phyloP scores from a whole-genome alignment of 2,797 vertebrate species.

The Acipenser oxyrinchus region DNA sequence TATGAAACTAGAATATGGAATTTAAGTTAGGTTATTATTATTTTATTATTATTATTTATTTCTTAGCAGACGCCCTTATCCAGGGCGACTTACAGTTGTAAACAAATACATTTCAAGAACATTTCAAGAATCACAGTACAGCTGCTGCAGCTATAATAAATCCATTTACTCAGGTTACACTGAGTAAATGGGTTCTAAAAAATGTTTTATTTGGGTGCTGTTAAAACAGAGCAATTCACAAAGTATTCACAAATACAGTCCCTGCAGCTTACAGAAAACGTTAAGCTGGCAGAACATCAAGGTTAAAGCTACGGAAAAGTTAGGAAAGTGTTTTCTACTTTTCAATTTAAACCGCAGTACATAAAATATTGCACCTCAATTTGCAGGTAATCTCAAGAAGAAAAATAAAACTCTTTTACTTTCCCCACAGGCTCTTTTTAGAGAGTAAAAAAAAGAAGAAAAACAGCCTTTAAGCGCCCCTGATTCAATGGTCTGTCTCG shows the following conservation, averaged over 20 bases:
- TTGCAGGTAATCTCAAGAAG: constrained; percentile 29
- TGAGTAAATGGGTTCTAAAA: too few species aligned
- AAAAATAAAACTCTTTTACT: too few species aligned
- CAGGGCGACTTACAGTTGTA: too few species aligned
- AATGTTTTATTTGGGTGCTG: background rate
- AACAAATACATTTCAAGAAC: too few species aligned
- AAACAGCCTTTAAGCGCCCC: background rate
- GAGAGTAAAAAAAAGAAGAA: constrained; percentile 16
- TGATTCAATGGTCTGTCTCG: constrained; percentile 1
- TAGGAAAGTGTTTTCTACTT: constrained; percentile 40
- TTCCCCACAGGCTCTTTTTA: background rate
- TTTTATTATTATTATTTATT: too few species aligned
- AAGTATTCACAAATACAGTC: constrained; percentile 30
- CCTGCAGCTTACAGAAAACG: constrained; percentile 40
- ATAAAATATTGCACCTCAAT: constrained; percentile 46
- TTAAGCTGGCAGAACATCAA: constrained; percentile 52
- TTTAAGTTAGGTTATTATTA: too few species aligned
- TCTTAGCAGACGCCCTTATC: too few species aligned
- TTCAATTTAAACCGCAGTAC: constrained; percentile 47
- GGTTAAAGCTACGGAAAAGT: constrained; percentile 26
- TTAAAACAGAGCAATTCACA: constrained; percentile 4
- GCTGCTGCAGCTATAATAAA: too few species aligned
- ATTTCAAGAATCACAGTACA: too few species aligned
- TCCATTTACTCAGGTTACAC: too few species aligned
- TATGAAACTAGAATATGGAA: too few species aligned